Evolutionary conservation across 2,113 vertebrate species (phyloP), one percentile per base, ranked within the genome.

Genomic region (Myxocyprinus asiaticus): DNA sequence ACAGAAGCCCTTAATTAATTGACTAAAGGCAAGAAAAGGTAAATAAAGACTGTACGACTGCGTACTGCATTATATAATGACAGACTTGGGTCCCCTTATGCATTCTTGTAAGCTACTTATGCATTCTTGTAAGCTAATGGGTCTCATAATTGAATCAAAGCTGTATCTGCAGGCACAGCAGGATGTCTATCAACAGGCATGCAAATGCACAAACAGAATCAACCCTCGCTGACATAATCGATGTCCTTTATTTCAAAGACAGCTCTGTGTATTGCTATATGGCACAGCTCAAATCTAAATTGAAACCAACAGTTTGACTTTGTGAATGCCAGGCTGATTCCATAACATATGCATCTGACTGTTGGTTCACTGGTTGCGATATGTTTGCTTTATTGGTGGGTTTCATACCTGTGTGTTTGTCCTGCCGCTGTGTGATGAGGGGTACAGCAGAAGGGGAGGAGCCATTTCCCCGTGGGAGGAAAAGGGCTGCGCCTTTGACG

Each of bases 401-500:
- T 3, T 12, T n/a, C 62, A 87, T 90, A 99, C 97, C 97, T 94
- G 97, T 95, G 67, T 98, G 98, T 80, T 98, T 99, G 93, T 96
- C 97, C 83, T 93, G 91, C 84, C 94, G 91, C 89, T 98, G 96
- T 88, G 92, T 95, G 92, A 95, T 88, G 83, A 91, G 89, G 79
- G 97, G 95, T 58, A 92, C 84, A 5, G 95, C 92, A 0, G 94
- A 96, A 22, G 95, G 85, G 4, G 90, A 85, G 78, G 93, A 92
- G 44, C 96, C 96, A 91, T 96, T 97, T 85, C 96, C 97, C 33
- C 95, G 90, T 0, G 97, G 98, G 7, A 99, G 93, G 89, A 98
- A 99, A 82, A 98, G 94, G 3, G 97, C 98, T 22, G 97, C 97
- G 50, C 98, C 98, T 93, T 99, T 99, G 56, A 99, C 98, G 2